Base-by-base conservation (phyloP, 2,888 invertebrate genomes). In the Apodemia hepburni region DNA sequence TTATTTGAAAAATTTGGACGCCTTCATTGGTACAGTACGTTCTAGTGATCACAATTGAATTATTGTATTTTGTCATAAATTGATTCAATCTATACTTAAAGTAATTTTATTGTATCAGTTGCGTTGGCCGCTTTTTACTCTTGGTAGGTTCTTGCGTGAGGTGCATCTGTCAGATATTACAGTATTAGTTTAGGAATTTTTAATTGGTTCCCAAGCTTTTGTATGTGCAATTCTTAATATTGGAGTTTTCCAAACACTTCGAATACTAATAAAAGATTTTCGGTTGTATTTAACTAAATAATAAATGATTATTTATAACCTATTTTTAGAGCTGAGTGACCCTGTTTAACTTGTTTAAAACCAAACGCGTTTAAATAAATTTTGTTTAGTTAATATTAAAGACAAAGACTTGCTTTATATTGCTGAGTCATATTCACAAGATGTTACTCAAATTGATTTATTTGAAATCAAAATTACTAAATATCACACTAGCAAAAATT, bases 61-160 rank as follows among this genome's bases (percentile, higher is more conserved):
- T 87, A 88, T 87, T 88, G 87, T 87, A 82, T 83, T 77, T 75
- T 76, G 84, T 86, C 87, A 85, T 86, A 85, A 82, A 84, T 81
- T 64, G 59, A 63, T 66, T 63, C 58, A 51, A 64, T 33, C 61
- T 63, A 57, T 59, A 45, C 63, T 60, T 64, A 67, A 58, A 64
- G 60, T 61, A 62, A 54, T 64, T 64, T 67, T 68, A 70, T 71
- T 69, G 71, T 72, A 72, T 72, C 64, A 69, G 70, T 69, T 72
- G 64, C 61, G 67, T 69, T 70, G 65, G 68, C 68, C 45, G 45
- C 45, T 45, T 45, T 45, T 68, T 63, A 65, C 60, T 66, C 64
- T 66, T 62, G 58, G 67, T 64, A n/a, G 65, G 38, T 64, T 64
- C 54, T 66, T 65, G 64, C 65, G 66, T 63, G 63, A 67, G 57